A percentile compares a stretch with the other conserved stretches of the same genome.
Conservation (phyloP, 2,797 vertebrate species). For the Pipistrellus pipistrellus region DNA sequence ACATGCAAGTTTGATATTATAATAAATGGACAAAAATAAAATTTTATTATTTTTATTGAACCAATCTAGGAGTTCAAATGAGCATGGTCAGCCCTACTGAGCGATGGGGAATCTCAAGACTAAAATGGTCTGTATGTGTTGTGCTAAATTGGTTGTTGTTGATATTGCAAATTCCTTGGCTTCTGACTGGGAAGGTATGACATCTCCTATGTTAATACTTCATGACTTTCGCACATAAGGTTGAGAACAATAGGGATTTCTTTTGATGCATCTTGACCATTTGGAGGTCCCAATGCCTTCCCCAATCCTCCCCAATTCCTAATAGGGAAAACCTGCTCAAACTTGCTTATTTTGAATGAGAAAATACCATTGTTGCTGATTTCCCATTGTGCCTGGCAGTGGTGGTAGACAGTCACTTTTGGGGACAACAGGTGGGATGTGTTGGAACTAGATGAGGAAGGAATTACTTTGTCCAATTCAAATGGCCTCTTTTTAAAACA, state of each 20-base stretch:
- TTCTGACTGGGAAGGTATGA: constrained; percentile 42
- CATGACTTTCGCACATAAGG: not conserved
- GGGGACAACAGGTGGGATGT: constrained; percentile 17
- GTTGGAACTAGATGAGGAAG: constrained; percentile 56
- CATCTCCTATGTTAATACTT: constrained; percentile 21
- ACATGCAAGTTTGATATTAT: constrained; percentile 33
- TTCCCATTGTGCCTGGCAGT: not conserved
- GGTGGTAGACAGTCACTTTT: constrained; percentile 54
- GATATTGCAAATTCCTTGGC: not conserved
- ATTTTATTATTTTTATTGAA: constrained; percentile 37
- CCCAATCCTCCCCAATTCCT: not conserved
- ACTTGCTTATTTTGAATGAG: constrained; percentile 54
- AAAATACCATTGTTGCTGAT: constrained; percentile 35
- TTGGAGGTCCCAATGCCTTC: not conserved
- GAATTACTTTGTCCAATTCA: constrained; percentile 43
- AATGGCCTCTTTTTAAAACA: not conserved
- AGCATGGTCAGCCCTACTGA: not conserved
- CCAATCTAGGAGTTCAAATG: not conserved
- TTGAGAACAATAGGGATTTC: constrained; percentile 58
- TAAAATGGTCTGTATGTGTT: not conserved
- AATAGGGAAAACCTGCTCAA: constrained; percentile 1
- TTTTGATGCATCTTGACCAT: constrained; percentile 55
- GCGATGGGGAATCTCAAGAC: not conserved
- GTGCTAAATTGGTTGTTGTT: constrained; percentile 43
- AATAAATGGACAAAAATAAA: constrained; percentile 50